These are phyloP conservation scores for Dicroscelio sp. DNA, from an alignment of 2,888 invertebrate genomes.

Conservation along the genomic window DNA sequence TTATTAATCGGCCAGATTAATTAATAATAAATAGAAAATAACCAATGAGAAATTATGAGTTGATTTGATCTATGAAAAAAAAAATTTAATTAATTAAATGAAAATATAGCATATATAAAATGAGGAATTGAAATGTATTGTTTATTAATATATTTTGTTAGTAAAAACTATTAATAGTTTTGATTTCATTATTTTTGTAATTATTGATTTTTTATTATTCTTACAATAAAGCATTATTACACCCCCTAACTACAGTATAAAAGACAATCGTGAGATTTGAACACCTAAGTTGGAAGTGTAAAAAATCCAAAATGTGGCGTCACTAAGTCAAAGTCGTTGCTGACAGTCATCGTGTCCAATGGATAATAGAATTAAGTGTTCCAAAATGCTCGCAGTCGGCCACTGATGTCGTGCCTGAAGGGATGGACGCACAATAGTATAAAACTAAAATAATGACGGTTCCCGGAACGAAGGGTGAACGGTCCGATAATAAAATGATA, in stretches of 20 bases:
- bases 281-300: slow-evolving; percentile 34
- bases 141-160: too few relatives aligned
- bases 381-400: slow-evolving; percentile 85
- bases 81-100: too few relatives aligned
- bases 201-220: background rate
- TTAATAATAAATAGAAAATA: too few relatives aligned
- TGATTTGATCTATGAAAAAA: background rate
- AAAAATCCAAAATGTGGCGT: slow-evolving; percentile 60
- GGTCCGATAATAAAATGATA: slow-evolving; percentile 89
- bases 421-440: slow-evolving; percentile 84
- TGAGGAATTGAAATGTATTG: too few relatives aligned
- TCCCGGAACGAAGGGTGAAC: slow-evolving; percentile 86
- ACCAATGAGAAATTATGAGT: too few relatives aligned
- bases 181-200: too few relatives aligned
- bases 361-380: slow-evolving; percentile 88
- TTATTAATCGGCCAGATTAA: too few relatives aligned
- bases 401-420: slow-evolving; percentile 61
- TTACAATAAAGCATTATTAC: too few relatives aligned
- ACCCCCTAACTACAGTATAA: too few relatives aligned
- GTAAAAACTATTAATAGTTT: too few relatives aligned
- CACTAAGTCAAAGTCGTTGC: slow-evolving; percentile 52
- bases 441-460: slow-evolving; percentile 88
- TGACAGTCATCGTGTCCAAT: slow-evolving; percentile 75
- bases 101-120: too few relatives aligned
- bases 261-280: slow-evolving; percentile 2